Conservation (phyloP, 2,888 invertebrate genomes). For the Anodontia alba region DNA sequence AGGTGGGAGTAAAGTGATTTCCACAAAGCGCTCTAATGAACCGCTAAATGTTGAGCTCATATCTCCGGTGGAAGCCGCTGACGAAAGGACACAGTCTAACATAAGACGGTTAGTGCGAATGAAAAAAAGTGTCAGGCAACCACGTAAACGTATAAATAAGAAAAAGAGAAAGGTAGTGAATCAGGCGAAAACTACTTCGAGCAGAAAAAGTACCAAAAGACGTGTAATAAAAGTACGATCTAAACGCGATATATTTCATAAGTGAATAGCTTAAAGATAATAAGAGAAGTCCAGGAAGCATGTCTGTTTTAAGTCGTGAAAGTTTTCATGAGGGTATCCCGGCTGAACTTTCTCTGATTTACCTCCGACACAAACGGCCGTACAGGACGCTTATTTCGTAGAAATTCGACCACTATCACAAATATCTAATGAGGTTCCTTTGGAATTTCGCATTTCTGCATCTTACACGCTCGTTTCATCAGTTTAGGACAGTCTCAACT, state of each 20-base stretch:
- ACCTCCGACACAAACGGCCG: not conserved
- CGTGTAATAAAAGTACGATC: not conserved
- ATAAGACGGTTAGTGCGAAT: no score
- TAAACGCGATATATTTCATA: not conserved
- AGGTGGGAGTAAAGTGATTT: no score
- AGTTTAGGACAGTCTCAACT: not conserved
- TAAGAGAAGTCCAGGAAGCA: not conserved
- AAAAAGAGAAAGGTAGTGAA: not conserved
- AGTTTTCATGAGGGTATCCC: not conserved
- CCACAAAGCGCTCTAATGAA: not conserved
- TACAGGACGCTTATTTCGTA: not conserved
- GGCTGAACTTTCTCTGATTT: not conserved
- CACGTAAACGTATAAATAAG: not conserved
- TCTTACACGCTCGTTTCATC: not conserved
- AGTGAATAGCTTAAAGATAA: no score
- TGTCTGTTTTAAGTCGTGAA: not conserved
- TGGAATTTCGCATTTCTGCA: not conserved
- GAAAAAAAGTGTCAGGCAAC: not conserved
- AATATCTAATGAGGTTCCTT: not conserved
- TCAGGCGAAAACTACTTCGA: not conserved
- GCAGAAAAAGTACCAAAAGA: not conserved
- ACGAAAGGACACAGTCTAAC: not conserved
- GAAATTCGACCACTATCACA: slow-evolving; percentile 12
- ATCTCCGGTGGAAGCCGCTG: not conserved
- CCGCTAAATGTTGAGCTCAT: not conserved